A percentile compares a stretch with the other conserved stretches of the same genome.
Conservation (phyloP, 2,113 vertebrate species). For the Silurus asotus region DNA sequence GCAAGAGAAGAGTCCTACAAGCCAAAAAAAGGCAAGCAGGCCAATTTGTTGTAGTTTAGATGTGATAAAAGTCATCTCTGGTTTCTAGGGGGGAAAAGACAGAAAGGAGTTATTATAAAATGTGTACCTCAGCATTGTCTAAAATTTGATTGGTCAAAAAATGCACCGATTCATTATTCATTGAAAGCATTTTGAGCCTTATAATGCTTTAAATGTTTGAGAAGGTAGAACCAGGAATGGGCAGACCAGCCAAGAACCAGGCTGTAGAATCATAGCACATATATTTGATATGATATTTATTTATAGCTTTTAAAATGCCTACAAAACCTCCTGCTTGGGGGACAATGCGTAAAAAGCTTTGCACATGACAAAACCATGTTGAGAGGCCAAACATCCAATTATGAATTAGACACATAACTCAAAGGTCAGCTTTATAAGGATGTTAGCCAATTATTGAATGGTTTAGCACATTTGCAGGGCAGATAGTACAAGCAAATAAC, state of each 20-base stretch:
- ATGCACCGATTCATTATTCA: neutral
- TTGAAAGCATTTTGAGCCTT: too few relatives aligned
- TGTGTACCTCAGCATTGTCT: neutral
- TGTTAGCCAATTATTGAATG: neutral
- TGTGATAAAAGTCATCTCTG: neutral
- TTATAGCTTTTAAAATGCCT: neutral
- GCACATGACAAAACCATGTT: neutral
- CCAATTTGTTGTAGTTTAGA: neutral
- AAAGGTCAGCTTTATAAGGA: neutral
- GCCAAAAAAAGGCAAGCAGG: neutral
- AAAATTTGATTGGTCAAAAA: neutral
- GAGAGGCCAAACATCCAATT: neutral
- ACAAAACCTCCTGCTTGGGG: neutral
- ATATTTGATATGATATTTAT: neutral
- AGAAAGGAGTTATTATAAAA: neutral
- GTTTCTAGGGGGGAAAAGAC: neutral
- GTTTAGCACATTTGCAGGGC: neutral
- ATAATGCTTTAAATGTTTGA: neutral
- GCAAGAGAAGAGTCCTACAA: constrained; percentile 10
- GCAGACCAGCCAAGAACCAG: neutral
- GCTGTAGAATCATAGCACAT: neutral
- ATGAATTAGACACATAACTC: neutral
- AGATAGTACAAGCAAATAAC: neutral
- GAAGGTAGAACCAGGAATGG: neutral
- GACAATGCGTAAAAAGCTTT: neutral